phyloP scores from a whole-genome alignment of 2,113 vertebrate genomes.

The Bombycilla garrulus region DNA sequence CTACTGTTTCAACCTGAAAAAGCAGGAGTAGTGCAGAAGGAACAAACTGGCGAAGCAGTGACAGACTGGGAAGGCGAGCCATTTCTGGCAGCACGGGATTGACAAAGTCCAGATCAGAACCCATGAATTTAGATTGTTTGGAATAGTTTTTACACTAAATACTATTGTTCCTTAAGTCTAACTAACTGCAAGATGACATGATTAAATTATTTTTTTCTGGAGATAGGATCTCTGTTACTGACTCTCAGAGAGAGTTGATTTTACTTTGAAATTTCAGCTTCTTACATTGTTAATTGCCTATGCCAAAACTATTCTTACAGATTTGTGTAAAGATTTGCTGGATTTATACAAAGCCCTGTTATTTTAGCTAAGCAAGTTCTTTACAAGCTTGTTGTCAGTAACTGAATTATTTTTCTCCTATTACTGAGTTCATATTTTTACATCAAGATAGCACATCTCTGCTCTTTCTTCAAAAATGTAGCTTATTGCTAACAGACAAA shows the following conservation, averaged over 20 bases:
- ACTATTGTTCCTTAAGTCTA: neutral
- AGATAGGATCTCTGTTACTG: neutral
- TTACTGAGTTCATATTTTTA: neutral
- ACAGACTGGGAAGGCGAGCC: neutral
- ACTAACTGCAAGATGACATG: neutral
- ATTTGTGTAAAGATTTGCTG: constrained; percentile 9
- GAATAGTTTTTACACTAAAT: neutral
- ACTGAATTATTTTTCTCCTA: neutral
- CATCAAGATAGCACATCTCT: neutral
- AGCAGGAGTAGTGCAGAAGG: neutral
- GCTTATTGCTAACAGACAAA: neutral
- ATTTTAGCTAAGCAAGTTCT: constrained; percentile 19
- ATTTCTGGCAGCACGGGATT: neutral
- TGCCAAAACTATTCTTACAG: constrained; percentile 21
- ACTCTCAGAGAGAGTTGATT: neutral
- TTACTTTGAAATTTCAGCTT: constrained; percentile 28
- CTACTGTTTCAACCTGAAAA: neutral
- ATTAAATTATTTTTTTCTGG: neutral
- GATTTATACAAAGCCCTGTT: constrained; percentile 13
- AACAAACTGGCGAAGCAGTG: neutral
- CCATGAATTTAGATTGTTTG: neutral
- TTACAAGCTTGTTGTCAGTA: neutral
- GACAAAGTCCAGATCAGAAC: neutral
- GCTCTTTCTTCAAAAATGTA: neutral
- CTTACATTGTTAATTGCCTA: neutral